Base-by-base conservation (phyloP, 2,888 invertebrate genomes). In the Orthosia cruda region DNA sequence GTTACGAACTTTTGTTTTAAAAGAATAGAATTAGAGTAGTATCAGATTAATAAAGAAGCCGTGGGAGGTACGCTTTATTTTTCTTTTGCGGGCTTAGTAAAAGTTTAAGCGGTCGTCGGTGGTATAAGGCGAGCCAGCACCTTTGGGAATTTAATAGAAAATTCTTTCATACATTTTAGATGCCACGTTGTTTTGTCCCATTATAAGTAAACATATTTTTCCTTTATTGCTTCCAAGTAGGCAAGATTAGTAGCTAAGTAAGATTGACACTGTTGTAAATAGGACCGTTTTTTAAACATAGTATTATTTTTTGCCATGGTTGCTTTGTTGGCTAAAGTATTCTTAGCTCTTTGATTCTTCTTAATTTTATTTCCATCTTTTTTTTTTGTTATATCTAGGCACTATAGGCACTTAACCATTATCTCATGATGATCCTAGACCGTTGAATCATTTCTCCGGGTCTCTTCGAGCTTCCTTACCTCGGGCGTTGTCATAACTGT, bases 41-140 rank as follows among this genome's bases (percentile, higher is more conserved):
- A 80, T 81, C 52, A 74, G 52, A 54, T 81, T 81, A 67, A 49
- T 63, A 70, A 20, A 59, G 64, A 52, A 62, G 65, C 65, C 55
- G n/a, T 52, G 20, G 45, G 59, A 55, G 40, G n/a, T 54, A 45
- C 15, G 12, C 15, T 84, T 84, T 65, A 55, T 74, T 65, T 63
- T 73, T 65, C 40, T 72, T 80, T 73, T 54, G 59, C 49, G 45
- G 50, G 26, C 20, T 57, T 15, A 26, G 26, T 15, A 26, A 62
- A 72, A 78, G 64, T 78, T 83, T 59, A 20, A 32, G 47, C 32
- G 20, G 32, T 23, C 2, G 50, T 23, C 3, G 50, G 16, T 61
- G 20, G 23, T 57, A 50, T 16, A 80, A 18, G 23, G 45, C 9
- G 23, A 55, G 20, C 16, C 26, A 58, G 20, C 3, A 23, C 20